phyloP scores from a whole-genome alignment of 23 tunicate species.

The Diplosoma virens region DNA sequence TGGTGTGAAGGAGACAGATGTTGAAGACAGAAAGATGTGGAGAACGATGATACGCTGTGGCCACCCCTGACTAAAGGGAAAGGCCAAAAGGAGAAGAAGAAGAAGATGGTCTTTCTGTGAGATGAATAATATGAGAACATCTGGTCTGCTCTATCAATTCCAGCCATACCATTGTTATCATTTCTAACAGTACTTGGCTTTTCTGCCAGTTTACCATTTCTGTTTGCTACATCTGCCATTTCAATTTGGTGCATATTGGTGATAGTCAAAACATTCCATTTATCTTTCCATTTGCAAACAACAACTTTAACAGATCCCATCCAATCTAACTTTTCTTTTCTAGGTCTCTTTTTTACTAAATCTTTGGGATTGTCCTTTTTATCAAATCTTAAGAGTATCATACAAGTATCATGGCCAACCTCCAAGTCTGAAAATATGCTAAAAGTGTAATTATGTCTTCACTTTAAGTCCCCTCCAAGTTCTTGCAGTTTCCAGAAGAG shows the following conservation, averaged over 20 bases:
- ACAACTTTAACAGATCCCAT: neutral
- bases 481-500: too few relatives aligned
- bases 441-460: too few relatives aligned
- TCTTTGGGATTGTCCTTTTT: slow-evolving; percentile 21
- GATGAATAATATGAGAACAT: slow-evolving; percentile 14
- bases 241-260: slow-evolving; percentile 15
- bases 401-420: too few relatives aligned
- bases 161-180: slow-evolving; percentile 16
- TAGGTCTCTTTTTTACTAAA: slow-evolving; percentile 4
- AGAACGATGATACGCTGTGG: too few relatives aligned
- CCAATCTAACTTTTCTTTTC: slow-evolving; percentile 7
- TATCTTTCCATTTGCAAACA: slow-evolving; percentile 19
- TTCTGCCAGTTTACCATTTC: slow-evolving; percentile 6
- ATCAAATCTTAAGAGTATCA: too few relatives aligned
- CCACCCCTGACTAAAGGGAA: too few relatives aligned
- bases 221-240: slow-evolving; percentile 5
- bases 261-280: slow-evolving; percentile 7
- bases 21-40: too few relatives aligned
- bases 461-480: too few relatives aligned
- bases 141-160: slow-evolving; percentile 13
- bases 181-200: slow-evolving; percentile 16
- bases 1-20: too few relatives aligned
- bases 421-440: too few relatives aligned
- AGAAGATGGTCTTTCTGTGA: slow-evolving; percentile 1
- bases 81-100: too few relatives aligned